Evolutionary conservation across 2,888 invertebrate genomes (phyloP), one percentile per base, ranked within the genome.

Genomic region (Drosophila phalerata): DNA sequence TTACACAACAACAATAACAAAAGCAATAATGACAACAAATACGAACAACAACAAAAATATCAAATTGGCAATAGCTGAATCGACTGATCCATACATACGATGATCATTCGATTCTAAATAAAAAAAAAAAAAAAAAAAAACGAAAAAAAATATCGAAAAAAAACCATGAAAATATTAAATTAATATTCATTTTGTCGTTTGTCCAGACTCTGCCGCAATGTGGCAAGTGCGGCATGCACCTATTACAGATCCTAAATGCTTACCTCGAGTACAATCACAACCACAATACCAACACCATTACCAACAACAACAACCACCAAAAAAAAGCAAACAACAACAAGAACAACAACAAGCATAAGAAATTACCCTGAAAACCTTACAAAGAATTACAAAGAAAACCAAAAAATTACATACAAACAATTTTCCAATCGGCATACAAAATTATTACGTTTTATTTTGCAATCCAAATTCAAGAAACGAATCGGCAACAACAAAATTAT

Each of bases 401-500:
- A 40, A 56, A 42, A 37, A 30, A 19, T 40, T 34, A 56, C 70
- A 34, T 10, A 69, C 30, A 71, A 75, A 61, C 76, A 69, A 73
- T 76, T 63, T 52, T 22, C 65, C 71, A 68, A 79, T 70, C 76
- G 71, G 70, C 76, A 75, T 30, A 69, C 73, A 77, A 80, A 71
- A 79, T 79, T 78, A 55, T 42, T 70, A 28, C 77, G 77, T 56
- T 61, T 72, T 61, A 34, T 49, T 25, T 66, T 68, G 47, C 47
- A 62, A 70, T 64, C 66, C 56, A 86, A 81, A 77, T 79, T 79
- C 67, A 67, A 82, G 52, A 69, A 79, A 45, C 68, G 67, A 85
- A 85, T 84, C 82, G 83, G 81, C 83, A 84, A 77, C 81, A 84
- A 82, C 81, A 84, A 91, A 91, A 91, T 90, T 89, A 92, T 92